phyloP scores from a whole-genome alignment of 2,113 vertebrate species.

The Corydoras sp. region DNA sequence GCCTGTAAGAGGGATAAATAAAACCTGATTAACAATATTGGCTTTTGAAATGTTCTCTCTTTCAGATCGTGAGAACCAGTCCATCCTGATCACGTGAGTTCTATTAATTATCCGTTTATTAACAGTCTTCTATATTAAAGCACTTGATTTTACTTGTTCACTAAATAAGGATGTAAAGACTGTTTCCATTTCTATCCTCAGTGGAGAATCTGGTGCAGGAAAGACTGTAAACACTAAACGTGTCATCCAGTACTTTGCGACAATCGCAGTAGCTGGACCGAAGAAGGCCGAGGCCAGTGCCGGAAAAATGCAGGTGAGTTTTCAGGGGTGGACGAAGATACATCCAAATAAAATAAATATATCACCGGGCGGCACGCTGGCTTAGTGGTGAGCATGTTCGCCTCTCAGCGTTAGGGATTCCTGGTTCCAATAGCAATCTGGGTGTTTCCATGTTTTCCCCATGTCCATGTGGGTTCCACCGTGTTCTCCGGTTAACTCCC shows the following conservation, averaged over 20 bases:
- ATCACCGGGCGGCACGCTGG: too few relatives aligned
- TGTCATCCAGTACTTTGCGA: slow-evolving; percentile 74
- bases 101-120: too few relatives aligned
- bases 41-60: not conserved
- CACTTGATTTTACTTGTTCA: too few relatives aligned
- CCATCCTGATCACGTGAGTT: slow-evolving; percentile 66
- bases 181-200: slow-evolving; percentile 17
- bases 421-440: too few relatives aligned
- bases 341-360: not conserved
- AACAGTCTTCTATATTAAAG: too few relatives aligned
- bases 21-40: too few relatives aligned
- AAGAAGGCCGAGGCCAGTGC: slow-evolving; percentile 18
- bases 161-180: too few relatives aligned
- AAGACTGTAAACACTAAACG: slow-evolving; percentile 74
- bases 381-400: too few relatives aligned
- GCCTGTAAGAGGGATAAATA: not conserved
- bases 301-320: slow-evolving; percentile 36
- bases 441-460: too few relatives aligned
- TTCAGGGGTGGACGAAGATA: not conserved
- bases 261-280: slow-evolving; percentile 58
- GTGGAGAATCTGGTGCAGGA: slow-evolving; percentile 70
- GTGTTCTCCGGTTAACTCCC: too few relatives aligned
- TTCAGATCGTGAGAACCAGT: slow-evolving; percentile 59
- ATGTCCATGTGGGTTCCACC: too few relatives aligned
- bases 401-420: too few relatives aligned